phyloP scores from a whole-genome alignment of 2,113 vertebrate species.

The Leptobrachium ailaonicum region DNA sequence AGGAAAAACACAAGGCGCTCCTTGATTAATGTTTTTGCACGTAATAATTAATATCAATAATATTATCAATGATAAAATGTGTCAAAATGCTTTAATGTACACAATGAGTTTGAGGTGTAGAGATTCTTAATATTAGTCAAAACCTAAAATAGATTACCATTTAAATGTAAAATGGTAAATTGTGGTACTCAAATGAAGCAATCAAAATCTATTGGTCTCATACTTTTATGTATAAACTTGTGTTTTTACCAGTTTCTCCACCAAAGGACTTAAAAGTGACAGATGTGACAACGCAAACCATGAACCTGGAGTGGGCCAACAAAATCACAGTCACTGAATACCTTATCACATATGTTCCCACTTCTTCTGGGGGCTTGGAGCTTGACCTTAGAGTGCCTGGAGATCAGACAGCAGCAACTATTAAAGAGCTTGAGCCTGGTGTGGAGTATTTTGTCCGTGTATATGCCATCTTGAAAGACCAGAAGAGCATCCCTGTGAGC shows the following conservation, averaged over 20 bases:
- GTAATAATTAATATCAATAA: no score
- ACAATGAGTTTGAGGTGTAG: no score
- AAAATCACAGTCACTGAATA: constrained; percentile 89
- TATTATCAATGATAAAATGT: no score
- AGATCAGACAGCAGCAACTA: constrained; percentile 79
- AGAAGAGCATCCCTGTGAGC: constrained; percentile 90
- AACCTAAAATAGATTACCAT: no score
- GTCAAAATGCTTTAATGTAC: no score
- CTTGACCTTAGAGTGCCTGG: constrained; percentile 87
- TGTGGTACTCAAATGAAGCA: no score
- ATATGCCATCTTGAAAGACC: constrained; percentile 90
- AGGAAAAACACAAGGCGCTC: no score
- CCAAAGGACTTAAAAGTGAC: constrained; percentile 85
- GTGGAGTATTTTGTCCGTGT: constrained; percentile 95
- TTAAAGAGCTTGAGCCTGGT: constrained; percentile 88
- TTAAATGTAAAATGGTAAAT: no score
- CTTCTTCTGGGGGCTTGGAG: constrained; percentile 81
- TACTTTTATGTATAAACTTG: no score
- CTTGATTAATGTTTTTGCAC: no score
- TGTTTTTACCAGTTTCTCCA: constrained; percentile 77
- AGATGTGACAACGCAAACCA: constrained; percentile 83
- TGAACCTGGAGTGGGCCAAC: constrained; percentile 91
- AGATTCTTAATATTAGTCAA: no score
- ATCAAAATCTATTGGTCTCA: no score
- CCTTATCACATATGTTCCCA: constrained; percentile 85